Evolutionary conservation across 64 coral and sea anemone genomes (phyloP).

Genomic region (Dendrophyllia cribrosa): DNA sequence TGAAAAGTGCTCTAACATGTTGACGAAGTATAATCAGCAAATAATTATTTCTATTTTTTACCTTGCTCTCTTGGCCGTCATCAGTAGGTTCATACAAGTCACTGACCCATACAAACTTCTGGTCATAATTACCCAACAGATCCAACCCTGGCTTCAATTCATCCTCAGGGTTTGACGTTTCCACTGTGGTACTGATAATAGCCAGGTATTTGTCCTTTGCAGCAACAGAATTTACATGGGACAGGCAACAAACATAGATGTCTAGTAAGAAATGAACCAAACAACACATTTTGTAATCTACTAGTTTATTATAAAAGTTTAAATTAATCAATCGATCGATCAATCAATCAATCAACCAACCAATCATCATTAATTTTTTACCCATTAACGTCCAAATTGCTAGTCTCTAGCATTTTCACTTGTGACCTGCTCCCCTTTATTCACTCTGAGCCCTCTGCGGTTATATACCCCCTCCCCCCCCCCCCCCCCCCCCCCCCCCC

Average conservation of each 20-base stretch:
- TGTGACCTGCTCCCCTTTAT: no score
- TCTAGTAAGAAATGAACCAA: constrained; percentile 53
- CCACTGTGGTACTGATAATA: constrained; percentile 86
- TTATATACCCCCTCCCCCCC: no score
- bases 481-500: no score
- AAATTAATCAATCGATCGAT: no score
- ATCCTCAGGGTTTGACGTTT: constrained; percentile 73
- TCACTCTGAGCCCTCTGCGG: no score
- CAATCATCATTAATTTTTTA: no score
- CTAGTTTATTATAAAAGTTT: neutral
- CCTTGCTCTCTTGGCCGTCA: constrained; percentile 82
- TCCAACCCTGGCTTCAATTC: constrained; percentile 81
- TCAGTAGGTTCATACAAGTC: constrained; percentile 80
- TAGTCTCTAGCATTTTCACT: no score
- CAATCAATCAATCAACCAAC: no score
- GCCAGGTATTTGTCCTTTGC: constrained; percentile 82
- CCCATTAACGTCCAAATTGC: no score
- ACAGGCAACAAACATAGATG: constrained; percentile 93
- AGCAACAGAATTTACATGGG: constrained; percentile 72
- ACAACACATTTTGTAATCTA: neutral
- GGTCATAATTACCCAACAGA: constrained; percentile 83
- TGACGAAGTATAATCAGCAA: no score
- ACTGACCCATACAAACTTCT: constrained; percentile 82
- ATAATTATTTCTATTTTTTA: neutral
- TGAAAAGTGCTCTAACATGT: neutral